Base-by-base conservation (phyloP, 2,888 invertebrate genomes). In the Blera fallax region DNA sequence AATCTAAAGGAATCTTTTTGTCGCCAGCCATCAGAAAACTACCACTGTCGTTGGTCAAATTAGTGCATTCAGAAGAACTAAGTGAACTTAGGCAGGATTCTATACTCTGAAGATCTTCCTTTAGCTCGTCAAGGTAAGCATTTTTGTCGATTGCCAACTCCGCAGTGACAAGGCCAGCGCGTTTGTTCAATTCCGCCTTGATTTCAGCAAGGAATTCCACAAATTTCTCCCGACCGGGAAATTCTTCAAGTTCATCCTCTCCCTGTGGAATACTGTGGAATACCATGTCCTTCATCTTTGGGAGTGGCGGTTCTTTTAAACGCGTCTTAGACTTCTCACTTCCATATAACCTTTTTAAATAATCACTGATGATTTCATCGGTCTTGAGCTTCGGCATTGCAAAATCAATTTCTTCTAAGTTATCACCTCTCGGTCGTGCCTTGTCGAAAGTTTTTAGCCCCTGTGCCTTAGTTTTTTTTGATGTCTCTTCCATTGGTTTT, bases 21-120 rank as follows among this genome's bases (percentile, higher is more conserved):
- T 89, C 89, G 0, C 90, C 90, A 37, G 90, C 90, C 27, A 92
- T 87, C 1, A 92, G 52, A 34, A 88, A 92, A 60, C 92, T 92
- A 10, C 92, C 92, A 60, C 92, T 92, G 76, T 92, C 92, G 27
- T 90, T 89, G 0, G 91, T 89, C 0, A 92, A 89, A 87, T 92
- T 91, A 0, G 92, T 92, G 64, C 92, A 92, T 0, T 88, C 82
- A 0, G 92, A 92, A 69, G 92, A 92, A 43, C 90, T 90, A 0
- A 91, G 80, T 1, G 92, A 92, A 0, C 88, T 90, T 0, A 91
- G 87, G 58, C 92, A 91, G 5, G 90, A 89, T 74, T 91, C 90
- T n/a, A 92, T 92, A 77, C 92, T 92, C 48, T 89, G 88, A 0
- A 91, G 81, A 50, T 92, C 92, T 18, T 91, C 90, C 34, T 90